Evolutionary conservation across 2,888 invertebrate genomes (phyloP), one percentile per base, ranked within the genome.

Genomic region (Ophion ellenae): DNA sequence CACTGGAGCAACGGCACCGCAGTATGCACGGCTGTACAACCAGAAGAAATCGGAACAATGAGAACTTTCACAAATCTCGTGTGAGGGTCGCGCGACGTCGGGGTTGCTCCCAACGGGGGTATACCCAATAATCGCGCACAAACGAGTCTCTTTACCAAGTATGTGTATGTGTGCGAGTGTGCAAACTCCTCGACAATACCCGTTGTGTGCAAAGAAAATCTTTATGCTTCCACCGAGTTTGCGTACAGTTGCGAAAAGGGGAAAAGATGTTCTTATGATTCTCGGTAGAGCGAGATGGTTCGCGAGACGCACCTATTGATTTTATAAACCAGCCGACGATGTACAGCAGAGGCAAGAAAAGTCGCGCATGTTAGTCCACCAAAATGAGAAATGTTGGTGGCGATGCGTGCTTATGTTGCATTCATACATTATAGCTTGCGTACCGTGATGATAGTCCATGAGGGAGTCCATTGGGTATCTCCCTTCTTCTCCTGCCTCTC

Each of bases 361-460:
- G n/a, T 40, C 47, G 81, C 57, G 9, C 57, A 32, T 66, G 77
- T 77, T 32, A 36, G 81, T 84, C 73, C 45, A 61, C 67, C 69
- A 77, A 82, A 82, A 79, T 82, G 83, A 85, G 79, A 82, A 83
- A 85, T 73, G 79, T 82, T 24, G 79, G 66, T 73, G 82, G 75
- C 79, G 79, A 85, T 80, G 66, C 76, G 36, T 71, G 81, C 67
- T 59, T 53, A 73, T 67, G 78, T 53, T 73, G 76, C 71, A 76
- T 64, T 69, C 67, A 67, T 71, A 67, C 75, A 66, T 84, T 80
- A 70, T 59, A 57, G 66, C 69, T 71, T 45, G 61, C 45, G 80
- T 74, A 74, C n/a, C 69, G 24, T 66, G 85, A 77, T 36, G 36
- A 77, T 70, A 75, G 64, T 64, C 69, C 74, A 81, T 40, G 57